Base-by-base conservation (phyloP, 2,888 invertebrate species). In the Brachyopa scutellaris region DNA sequence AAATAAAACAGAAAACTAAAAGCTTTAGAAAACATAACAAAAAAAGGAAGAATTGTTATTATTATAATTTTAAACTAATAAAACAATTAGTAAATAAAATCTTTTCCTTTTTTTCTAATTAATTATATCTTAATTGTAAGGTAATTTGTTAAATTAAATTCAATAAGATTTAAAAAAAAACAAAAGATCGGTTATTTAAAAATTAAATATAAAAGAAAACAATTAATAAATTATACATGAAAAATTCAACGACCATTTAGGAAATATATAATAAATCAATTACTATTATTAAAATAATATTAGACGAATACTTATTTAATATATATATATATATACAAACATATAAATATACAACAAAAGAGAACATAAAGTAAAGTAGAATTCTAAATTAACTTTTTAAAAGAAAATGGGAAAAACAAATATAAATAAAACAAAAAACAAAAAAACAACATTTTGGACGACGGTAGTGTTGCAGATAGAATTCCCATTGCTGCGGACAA, bases 171-270 rank as follows among this genome's bases (percentile, higher is more conserved):
- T n/a, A 17, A 51, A 33, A 23, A 19, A 51, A 15, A 19, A 33
- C 51, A 1, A 42, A 33, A 31, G 64, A 67, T 77, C 36, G 64
- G 70, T 72, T 76, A 62, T 23, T 33, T 13, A 45, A 57, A 40
- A 26, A 8, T 6, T 26, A 26, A 26, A 26, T 26, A 45, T 26
- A 62, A 38, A 59, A 55, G 21, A 40, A 9, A 33, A 31, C 2
- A 36, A 45, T 29, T 26, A 70, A 23, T 26, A 51, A 70, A 67
- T 45, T 78, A 78, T 78, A 78, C 72, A 77, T 70, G 77, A 82
- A 61, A 69, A 78, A 83, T 78, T 83, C 83, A 83, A 83, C 83
- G 83, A 83, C 83, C 83, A 83, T 83, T 83, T 77, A 82, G 77
- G 64, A 82, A 82, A 70, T 77, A 72, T 72, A 77, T 49, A 69